phyloP scores from a whole-genome alignment of 2,113 vertebrate genomes.

The Salvelinus namaycush region DNA sequence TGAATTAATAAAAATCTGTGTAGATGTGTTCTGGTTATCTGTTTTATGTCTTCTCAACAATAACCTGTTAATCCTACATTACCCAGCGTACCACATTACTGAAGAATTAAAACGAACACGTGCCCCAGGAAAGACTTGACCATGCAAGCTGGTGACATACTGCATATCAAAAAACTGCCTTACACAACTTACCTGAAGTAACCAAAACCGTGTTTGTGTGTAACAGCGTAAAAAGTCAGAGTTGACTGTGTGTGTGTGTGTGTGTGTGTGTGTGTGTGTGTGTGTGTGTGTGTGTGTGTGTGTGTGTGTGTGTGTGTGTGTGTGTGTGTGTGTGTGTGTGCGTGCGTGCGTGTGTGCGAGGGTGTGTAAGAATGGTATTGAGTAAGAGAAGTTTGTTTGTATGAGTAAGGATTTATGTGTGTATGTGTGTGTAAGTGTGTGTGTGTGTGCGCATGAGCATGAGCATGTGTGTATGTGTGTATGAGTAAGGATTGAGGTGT shows the following conservation, averaged over 20 bases:
- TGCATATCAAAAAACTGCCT: neutral
- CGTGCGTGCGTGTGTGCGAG: neutral
- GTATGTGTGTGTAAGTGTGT: neutral
- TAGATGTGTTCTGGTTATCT: no score
- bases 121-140: neutral
- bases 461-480: neutral
- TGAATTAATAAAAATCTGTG: no score
- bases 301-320: neutral
- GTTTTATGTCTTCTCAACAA: no score
- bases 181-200: neutral
- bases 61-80: no score
- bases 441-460: neutral
- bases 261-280: neutral
- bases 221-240: no score
- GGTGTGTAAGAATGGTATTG: neutral
- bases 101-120: neutral
- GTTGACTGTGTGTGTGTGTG: neutral
- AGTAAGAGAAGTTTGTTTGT: neutral
- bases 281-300: neutral
- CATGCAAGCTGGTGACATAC: neutral
- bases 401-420: neutral
- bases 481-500: neutral
- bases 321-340: neutral
- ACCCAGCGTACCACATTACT: no score
- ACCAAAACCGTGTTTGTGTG: neutral